Conservation (phyloP, 2,113 vertebrate genomes). For the Scopus umbretta region DNA sequence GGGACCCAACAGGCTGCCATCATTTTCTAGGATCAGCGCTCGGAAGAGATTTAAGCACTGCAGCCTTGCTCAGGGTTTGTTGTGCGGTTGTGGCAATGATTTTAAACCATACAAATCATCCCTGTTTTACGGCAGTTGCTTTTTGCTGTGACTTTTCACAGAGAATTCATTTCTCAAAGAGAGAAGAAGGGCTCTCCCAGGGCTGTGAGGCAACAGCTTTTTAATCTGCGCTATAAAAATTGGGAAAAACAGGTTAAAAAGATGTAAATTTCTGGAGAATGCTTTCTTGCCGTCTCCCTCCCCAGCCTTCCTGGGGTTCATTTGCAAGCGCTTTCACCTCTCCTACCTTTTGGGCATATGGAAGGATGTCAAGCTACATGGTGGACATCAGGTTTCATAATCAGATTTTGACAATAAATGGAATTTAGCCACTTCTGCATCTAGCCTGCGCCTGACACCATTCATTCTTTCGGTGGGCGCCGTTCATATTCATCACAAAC, state of each 20-base stretch:
- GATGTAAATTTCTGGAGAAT: not conserved
- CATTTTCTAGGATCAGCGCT: not conserved
- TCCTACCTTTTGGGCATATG: slow-evolving; percentile 20
- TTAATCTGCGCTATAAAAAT: not conserved
- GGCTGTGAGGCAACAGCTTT: not conserved
- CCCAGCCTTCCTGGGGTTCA: slow-evolving; percentile 12
- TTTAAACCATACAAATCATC: not conserved
- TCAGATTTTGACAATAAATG: slow-evolving; percentile 72
- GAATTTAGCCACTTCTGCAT: slow-evolving; percentile 64
- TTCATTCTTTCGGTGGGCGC: slow-evolving; percentile 61
- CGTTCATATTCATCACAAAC: slow-evolving; percentile 69
- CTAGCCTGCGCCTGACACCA: slow-evolving; percentile 51
- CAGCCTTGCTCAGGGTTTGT: not conserved
- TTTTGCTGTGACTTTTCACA: not conserved
- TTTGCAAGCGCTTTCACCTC: not conserved
- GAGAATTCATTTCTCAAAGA: not conserved
- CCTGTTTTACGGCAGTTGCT: not conserved
- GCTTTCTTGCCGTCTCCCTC: not conserved
- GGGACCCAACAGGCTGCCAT: not conserved
- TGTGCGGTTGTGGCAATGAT: not conserved
- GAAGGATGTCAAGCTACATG: slow-evolving; percentile 29
- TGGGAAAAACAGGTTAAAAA: not conserved
- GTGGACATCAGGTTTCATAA: slow-evolving; percentile 68
- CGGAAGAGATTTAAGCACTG: not conserved
- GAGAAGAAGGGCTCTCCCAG: not conserved